These are phyloP conservation scores for Neoitamus cyanurus DNA, from an alignment of 2,888 invertebrate species.

Conservation along the genomic window DNA sequence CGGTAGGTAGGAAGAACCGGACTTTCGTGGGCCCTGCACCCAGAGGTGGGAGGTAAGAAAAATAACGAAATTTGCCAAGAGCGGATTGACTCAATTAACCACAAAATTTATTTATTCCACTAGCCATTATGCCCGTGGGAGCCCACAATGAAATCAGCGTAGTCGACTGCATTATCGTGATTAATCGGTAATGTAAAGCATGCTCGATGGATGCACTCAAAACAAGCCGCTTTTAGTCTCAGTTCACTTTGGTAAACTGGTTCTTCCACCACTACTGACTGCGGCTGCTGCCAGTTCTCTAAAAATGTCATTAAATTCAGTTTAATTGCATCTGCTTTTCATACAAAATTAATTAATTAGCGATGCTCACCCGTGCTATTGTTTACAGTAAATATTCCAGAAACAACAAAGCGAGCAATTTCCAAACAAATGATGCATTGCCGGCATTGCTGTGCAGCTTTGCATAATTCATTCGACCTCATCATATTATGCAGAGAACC, in stretches of 20 bases:
- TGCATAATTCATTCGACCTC: slow-evolving; percentile 34
- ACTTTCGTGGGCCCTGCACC: neutral
- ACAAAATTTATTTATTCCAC: neutral
- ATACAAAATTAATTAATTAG: slow-evolving; percentile 49
- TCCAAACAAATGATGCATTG: slow-evolving; percentile 31
- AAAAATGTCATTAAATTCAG: slow-evolving; percentile 42
- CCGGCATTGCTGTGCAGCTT: neutral
- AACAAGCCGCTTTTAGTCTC: neutral
- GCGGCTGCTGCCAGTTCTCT: neutral
- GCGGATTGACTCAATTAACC: neutral
- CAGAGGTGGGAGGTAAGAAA: neutral
- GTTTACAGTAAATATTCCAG: slow-evolving; percentile 22
- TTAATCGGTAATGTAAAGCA: slow-evolving; percentile 20
- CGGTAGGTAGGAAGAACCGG: neutral
- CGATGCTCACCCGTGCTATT: slow-evolving; percentile 16
- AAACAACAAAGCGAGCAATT: neutral
- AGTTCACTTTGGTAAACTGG: neutral
- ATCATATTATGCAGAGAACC: slow-evolving; percentile 13
- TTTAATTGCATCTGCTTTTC: slow-evolving; percentile 48
- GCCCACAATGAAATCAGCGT: neutral
- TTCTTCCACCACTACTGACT: neutral
- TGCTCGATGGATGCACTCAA: neutral
- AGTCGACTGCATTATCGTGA: neutral
- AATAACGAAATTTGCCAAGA: neutral
- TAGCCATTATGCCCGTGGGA: neutral